A percentile compares a stretch with the other conserved stretches of the same genome.
Conservation (phyloP, 1,140 invertebrate species). For the Littorina saxatilis region DNA sequence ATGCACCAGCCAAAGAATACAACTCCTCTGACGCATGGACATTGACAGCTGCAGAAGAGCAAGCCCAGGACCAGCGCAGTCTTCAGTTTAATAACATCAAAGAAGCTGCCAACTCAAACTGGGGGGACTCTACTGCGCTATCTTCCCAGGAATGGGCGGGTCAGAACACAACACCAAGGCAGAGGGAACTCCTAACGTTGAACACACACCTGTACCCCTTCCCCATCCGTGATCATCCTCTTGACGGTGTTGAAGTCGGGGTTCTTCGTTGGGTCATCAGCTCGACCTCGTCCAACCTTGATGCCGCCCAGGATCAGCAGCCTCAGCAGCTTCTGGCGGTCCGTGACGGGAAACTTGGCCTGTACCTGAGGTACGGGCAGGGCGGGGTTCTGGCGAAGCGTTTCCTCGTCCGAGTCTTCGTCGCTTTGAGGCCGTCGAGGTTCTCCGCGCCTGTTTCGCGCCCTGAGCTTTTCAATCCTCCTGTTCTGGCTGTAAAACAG, state of each 20-base stretch:
- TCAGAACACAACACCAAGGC: too few species aligned
- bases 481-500: not conserved
- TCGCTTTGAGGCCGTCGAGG: not conserved
- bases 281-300: too few species aligned
- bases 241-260: not conserved
- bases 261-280: not conserved
- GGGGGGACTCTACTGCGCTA: too few species aligned
- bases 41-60: too few species aligned
- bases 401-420: not conserved
- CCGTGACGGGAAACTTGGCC: not conserved
- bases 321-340: not conserved
- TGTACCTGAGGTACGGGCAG: not conserved
- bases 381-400: not conserved
- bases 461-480: too few species aligned
- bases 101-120: too few species aligned
- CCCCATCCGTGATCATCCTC: not conserved
- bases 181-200: too few species aligned
- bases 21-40: too few species aligned
- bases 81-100: too few species aligned
- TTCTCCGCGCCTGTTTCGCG: constrained; percentile 57
- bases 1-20: too few species aligned
- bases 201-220: constrained; percentile 1
- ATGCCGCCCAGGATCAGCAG: constrained; percentile 7
- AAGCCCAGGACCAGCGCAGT: too few species aligned
- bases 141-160: too few species aligned